Evolutionary conservation across 2,888 invertebrate species (phyloP), one percentile per base, ranked within the genome.

Genomic region (Blastobasis lacticolella): DNA sequence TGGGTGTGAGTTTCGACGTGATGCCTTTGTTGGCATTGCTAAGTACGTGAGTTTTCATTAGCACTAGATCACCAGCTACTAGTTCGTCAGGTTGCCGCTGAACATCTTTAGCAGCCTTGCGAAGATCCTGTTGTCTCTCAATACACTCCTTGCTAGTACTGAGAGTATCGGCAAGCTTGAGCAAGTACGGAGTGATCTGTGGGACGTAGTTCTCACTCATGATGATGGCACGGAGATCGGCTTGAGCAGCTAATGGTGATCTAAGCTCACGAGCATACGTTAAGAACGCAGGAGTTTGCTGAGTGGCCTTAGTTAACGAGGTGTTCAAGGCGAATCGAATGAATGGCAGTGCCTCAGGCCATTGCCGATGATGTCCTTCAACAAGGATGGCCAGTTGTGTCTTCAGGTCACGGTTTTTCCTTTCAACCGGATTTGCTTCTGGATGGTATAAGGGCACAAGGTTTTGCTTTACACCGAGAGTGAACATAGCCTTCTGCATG

Each of bases 381-480:
- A 63, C 61, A 0, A 60, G 55, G 3, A 69, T 62, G 0, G 60
- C 56, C 0, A 69, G 45, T 42, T 60, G 64, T 0, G 60, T 55
- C 10, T 69, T 70, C 0, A 70, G 37, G 6, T 66, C 64, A 0
- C 76, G 53, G 46, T 69, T 69, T 41, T 62, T 58, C 1, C 71
- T 47, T 47, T 72, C 72, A 1, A 66, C 69, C 0, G 69, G 72
- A 45, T 73, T 73, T 0, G 65, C 62, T 38, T 67, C 60, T 0
- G 70, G 70, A 40, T 74, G 70, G 51, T 73, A 70, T 1, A 67
- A 53, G 1, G 69, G 66, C 6, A 59, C 62, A 1, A 65, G 43
- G 37, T 37, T 49, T 7, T 60, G 58, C 8, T 54, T 50, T 4
- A 57, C 41, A 1, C 55, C 55, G 8, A 60, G 37, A 0, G 49